Evolutionary conservation across 2,888 invertebrate genomes (phyloP), one percentile per base, ranked within the genome.

Genomic region (Nycteola revayana): DNA sequence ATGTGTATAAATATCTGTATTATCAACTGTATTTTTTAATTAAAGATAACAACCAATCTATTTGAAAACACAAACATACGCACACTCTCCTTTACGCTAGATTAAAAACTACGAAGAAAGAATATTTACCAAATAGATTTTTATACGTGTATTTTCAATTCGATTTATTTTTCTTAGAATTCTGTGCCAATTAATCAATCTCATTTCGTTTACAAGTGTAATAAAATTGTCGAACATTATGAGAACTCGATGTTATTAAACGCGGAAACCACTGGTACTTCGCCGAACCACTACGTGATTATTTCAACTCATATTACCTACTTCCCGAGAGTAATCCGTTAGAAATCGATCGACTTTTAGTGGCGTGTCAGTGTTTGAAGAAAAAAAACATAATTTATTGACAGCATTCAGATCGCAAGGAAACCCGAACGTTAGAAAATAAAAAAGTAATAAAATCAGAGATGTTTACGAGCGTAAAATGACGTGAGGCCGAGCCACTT

Each of bases 261-360:
- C 78, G 80, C 80, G 86, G 85, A 86, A 87, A 75, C 80, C 75
- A 80, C 61, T 68, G 62, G 59, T 66, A 64, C 75, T 87, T 87
- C 87, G 78, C 55, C 84, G 87, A 86, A 88, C 64, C 67, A 60
- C 62, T 64, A 66, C 63, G 74, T 79, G 76, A 86, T 87, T 84
- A 86, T 77, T 75, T 64, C 73, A 66, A 55, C 79, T 81, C 84
- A 75, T 76, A 82, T 82, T 77, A 81, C n/a, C n/a, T n/a, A n/a
- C 79, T 82, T 82, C 78, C 72, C 71, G 75, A 71, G 73, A 75
- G 81, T 80, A 84, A 87, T 88, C 86, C 87, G 87, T 88, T 87
- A 83, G 87, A 85, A 87, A 88, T 87, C 87, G 84, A 87, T 87
- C 84, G 79, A 73, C 69, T 81, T 87, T 87, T 87, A 87, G 81